phyloP scores from a whole-genome alignment of 2,888 invertebrate species.

The Polydrusus tereticollis region DNA sequence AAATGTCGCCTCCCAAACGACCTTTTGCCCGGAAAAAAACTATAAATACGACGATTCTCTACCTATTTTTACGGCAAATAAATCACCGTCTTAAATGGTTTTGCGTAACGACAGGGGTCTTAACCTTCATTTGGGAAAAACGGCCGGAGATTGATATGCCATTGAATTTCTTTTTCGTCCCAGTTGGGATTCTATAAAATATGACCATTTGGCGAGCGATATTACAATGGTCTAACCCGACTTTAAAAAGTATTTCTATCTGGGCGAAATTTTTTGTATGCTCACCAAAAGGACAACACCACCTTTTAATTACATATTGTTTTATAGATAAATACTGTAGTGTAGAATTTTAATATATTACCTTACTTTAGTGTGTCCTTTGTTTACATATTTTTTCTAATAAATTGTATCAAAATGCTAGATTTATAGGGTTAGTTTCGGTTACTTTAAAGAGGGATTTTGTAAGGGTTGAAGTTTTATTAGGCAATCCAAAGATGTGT shows the following conservation, averaged over 20 bases:
- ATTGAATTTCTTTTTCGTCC: neutral
- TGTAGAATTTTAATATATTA: too few species aligned
- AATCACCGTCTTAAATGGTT: constrained; percentile 18
- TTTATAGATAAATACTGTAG: too few species aligned
- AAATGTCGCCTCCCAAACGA: constrained; percentile 9
- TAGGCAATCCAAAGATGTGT: too few species aligned
- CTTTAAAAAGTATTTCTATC: neutral
- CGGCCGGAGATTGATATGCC: constrained; percentile 1
- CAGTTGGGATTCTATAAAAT: neutral
- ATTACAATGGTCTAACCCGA: neutral
- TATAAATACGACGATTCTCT: constrained; percentile 27
- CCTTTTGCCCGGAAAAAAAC: constrained; percentile 23
- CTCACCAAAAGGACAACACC: too few species aligned
- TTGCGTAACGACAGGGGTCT: constrained; percentile 18
- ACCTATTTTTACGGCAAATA: constrained; percentile 24
- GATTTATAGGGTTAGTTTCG: too few species aligned
- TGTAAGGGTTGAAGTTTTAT: too few species aligned
- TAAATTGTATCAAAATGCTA: too few species aligned
- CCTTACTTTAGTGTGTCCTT: too few species aligned
- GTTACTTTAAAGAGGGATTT: too few species aligned
- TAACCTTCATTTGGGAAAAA: constrained; percentile 10
- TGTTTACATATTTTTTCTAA: too few species aligned
- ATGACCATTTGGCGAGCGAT: neutral
- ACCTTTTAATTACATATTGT: too few species aligned
- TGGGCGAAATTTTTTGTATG: neutral